phyloP scores from a whole-genome alignment of 2,888 invertebrate species.

The Epiblema foenella region DNA sequence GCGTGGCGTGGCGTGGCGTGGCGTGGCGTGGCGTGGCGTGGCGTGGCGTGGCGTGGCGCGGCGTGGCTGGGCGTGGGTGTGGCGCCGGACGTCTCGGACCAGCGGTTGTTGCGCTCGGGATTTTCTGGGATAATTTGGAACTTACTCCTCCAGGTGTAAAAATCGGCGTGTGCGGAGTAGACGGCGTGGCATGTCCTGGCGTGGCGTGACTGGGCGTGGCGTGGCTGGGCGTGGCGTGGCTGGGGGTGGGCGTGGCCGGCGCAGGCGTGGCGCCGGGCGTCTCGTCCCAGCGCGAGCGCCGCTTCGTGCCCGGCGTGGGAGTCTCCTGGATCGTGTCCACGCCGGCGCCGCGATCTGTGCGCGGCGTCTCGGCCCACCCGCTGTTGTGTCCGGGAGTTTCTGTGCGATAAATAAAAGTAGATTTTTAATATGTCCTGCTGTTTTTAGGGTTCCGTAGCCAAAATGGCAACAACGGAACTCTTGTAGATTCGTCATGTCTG shows the following conservation, averaged over 20 bases:
- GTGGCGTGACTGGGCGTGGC: conserved; percentile 90
- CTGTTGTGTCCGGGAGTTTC: conserved; percentile 98
- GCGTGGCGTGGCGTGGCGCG: too few relatives aligned
- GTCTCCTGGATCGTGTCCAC: conserved; percentile 94
- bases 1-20: too few relatives aligned
- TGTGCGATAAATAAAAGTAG: conserved; percentile 54
- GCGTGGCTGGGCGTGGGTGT: too few relatives aligned
- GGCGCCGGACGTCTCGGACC: too few relatives aligned
- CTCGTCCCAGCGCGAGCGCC: conserved; percentile 99
- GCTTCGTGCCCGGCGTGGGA: conserved; percentile 97
- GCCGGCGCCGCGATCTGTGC: conserved; percentile 93
- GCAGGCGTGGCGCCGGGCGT: conserved; percentile 94
- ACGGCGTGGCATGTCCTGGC: conserved; percentile 87
- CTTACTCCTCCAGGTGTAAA: conserved; percentile 92
- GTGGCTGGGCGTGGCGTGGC: conserved; percentile 89
- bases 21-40: too few relatives aligned
- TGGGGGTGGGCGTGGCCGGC: conserved; percentile 89
- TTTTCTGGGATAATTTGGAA: conserved; percentile 44
- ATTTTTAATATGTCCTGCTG: neutral
- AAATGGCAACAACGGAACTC: too few relatives aligned
- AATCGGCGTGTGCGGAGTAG: conserved; percentile 86
- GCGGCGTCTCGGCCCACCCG: conserved; percentile 99
- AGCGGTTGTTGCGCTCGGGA: too few relatives aligned
- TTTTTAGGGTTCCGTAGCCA: too few relatives aligned
- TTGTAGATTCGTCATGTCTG: too few relatives aligned